These are phyloP conservation scores for Oxyruncus cristatus DNA, from an alignment of 2,113 vertebrate genomes.

Conservation along the genomic window DNA sequence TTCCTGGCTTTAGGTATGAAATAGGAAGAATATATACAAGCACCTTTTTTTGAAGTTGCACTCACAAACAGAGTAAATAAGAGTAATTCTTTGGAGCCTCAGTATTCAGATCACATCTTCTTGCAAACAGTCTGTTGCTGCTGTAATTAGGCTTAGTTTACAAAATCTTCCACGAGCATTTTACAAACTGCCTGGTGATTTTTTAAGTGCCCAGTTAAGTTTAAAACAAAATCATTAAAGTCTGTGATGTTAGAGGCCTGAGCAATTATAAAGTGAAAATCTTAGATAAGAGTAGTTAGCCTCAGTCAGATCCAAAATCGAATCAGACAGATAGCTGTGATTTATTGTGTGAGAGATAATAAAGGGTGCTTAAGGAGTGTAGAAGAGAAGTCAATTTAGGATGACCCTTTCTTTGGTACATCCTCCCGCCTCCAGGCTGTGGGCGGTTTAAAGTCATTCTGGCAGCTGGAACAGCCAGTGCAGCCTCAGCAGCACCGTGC, in stretches of 20 bases:
- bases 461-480: not conserved
- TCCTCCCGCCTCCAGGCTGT: not conserved
- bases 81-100: not conserved
- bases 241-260: not conserved
- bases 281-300: not conserved
- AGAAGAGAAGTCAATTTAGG: not conserved
- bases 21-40: not conserved
- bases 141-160: constrained; percentile 31
- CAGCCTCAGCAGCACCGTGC: not conserved
- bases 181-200: constrained; percentile 7
- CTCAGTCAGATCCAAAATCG: not conserved
- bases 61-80: not conserved
- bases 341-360: constrained; percentile 2
- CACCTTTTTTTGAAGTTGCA: not conserved
- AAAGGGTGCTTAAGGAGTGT: not conserved
- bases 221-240: constrained; percentile 11
- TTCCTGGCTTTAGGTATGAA: not conserved
- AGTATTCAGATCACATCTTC: not conserved
- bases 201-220: not conserved
- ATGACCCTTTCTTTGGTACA: not conserved
- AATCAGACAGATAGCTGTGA: not conserved
- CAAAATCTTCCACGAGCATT: constrained; percentile 12
- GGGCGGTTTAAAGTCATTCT: not conserved
- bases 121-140: not conserved
- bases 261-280: not conserved